phyloP scores from a whole-genome alignment of 2,888 invertebrate genomes.

The Oligia strigilis region DNA sequence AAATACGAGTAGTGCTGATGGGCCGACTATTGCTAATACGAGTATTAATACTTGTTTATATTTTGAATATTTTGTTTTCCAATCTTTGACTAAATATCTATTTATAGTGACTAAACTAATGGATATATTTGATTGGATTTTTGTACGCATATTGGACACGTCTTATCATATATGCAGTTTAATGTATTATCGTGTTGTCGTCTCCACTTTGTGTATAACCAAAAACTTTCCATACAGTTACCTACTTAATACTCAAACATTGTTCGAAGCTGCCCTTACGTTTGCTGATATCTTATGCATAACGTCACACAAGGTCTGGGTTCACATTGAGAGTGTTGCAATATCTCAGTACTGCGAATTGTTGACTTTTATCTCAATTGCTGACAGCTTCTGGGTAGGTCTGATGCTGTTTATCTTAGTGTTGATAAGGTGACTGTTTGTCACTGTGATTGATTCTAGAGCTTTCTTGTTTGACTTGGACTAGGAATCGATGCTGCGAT shows the following conservation, averaged over 20 bases:
- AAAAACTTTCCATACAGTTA: constrained; percentile 7
- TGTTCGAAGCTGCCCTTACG: not conserved
- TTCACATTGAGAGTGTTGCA: constrained; percentile 18
- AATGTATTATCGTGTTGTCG: no score
- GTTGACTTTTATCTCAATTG: constrained; percentile 28
- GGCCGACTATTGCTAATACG: no score
- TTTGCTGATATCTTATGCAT: constrained; percentile 14
- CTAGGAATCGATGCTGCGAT: not conserved
- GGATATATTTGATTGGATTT: no score
- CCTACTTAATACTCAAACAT: not conserved
- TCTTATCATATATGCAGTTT: no score
- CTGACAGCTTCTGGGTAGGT: constrained; percentile 31
- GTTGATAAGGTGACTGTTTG: constrained; percentile 23
- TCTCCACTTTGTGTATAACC: no score
- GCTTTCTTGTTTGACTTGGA: not conserved
- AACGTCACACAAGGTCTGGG: constrained; percentile 31
- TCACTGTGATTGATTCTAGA: constrained; percentile 8
- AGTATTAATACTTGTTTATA: no score
- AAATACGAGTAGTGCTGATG: no score
- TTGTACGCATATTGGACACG: no score
- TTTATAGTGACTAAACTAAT: no score
- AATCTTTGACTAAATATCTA: no score
- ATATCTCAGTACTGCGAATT: constrained; percentile 30
- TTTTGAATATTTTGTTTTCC: no score
- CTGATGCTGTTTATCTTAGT: not conserved